Conservation (phyloP, 2,888 invertebrate genomes). For the Antheraea yamamai region DNA sequence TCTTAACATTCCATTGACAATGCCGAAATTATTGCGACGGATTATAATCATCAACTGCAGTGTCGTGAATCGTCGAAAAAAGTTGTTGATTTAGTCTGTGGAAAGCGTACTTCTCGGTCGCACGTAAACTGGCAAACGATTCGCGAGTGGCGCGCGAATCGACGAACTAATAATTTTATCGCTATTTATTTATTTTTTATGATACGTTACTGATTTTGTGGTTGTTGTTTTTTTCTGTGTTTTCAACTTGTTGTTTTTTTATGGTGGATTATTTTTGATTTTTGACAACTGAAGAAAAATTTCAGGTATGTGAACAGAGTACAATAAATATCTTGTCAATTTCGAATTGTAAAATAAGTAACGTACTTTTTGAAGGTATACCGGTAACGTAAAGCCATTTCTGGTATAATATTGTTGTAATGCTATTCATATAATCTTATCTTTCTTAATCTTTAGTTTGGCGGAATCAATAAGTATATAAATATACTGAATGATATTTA, state of each 20-base stretch:
- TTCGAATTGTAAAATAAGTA: too few relatives aligned
- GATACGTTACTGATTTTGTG: neutral
- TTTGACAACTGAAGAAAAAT: neutral
- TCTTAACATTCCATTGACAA: neutral
- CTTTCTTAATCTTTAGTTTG: neutral
- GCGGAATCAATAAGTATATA: neutral
- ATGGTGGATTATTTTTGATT: neutral
- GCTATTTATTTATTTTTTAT: conserved; percentile 18
- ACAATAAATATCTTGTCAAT: too few relatives aligned
- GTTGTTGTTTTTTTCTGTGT: neutral
- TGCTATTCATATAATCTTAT: neutral
- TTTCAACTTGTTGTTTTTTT: neutral
- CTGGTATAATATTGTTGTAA: neutral
- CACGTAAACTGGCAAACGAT: conserved; percentile 29
- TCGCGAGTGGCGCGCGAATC: conserved; percentile 31
- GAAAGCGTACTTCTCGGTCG: conserved; percentile 33
- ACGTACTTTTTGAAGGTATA: too few relatives aligned
- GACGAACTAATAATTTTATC: conserved; percentile 18
- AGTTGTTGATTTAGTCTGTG: conserved; percentile 33
- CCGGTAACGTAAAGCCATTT: too few relatives aligned
- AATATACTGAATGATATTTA: neutral
- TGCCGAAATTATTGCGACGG: conserved; percentile 4
- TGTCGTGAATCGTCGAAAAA: conserved; percentile 31
- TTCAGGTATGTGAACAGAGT: neutral
- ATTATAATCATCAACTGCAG: conserved; percentile 16